These are phyloP conservation scores for Sturmia bella DNA, from an alignment of 2,888 invertebrate genomes.

Conservation along the genomic window DNA sequence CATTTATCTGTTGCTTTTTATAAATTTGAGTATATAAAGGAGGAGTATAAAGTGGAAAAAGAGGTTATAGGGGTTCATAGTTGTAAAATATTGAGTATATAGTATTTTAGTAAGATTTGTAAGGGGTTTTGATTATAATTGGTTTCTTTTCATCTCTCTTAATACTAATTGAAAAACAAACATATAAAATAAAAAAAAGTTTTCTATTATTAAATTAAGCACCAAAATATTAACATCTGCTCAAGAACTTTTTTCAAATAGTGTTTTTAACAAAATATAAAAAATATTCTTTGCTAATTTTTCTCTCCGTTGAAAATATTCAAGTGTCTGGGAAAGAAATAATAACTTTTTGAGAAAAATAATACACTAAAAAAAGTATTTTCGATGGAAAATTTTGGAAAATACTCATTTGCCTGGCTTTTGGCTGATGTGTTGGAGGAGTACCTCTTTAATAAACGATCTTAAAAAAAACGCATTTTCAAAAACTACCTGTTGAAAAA, in stretches of 20 bases:
- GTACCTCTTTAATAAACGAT: too few species aligned
- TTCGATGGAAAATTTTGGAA: too few species aligned
- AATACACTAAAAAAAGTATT: too few species aligned
- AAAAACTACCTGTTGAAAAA: background rate
- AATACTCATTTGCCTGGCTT: too few species aligned
- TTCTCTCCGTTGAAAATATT: too few species aligned
- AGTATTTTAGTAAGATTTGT: conserved; percentile 37
- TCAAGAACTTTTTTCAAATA: background rate
- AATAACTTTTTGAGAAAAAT: too few species aligned
- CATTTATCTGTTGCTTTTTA: conserved; percentile 28
- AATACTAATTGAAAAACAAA: conserved; percentile 31
- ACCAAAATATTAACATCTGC: conserved; percentile 59
- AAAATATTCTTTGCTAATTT: too few species aligned
- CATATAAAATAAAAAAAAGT: conserved; percentile 7
- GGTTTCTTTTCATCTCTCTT: conserved; percentile 19
- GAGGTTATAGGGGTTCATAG: conserved; percentile 49
- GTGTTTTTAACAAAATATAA: too few species aligned
- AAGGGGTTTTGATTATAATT: conserved; percentile 26
- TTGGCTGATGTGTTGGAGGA: too few species aligned
- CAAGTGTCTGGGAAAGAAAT: too few species aligned
- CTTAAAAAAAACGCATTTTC: background rate
- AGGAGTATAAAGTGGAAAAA: conserved; percentile 40
- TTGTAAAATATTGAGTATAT: conserved; percentile 62
- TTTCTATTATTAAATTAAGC: conserved; percentile 62
- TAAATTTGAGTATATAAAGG: conserved; percentile 59